phyloP scores from a whole-genome alignment of 2,888 invertebrate species.

The Drosophila merina region DNA sequence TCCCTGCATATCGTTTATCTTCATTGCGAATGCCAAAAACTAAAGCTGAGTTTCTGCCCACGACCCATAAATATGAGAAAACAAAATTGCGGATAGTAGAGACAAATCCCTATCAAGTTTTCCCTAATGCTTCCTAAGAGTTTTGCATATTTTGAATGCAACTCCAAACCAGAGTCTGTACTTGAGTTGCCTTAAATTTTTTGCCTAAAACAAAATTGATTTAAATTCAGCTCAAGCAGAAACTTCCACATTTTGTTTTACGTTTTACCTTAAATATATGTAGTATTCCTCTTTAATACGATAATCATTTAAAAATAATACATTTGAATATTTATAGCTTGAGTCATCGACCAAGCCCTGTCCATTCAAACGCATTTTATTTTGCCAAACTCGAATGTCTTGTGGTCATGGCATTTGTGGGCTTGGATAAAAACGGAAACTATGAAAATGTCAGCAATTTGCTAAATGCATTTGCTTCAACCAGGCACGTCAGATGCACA shows the following conservation, averaged over 20 bases:
- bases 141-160: slow-evolving; percentile 73
- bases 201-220: too few species aligned
- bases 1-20: slow-evolving; percentile 80
- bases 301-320: not conserved
- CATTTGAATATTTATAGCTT: slow-evolving; percentile 3
- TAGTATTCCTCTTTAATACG: not conserved
- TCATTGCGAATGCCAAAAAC: slow-evolving; percentile 76
- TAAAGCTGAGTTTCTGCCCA: slow-evolving; percentile 55
- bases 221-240: too few species aligned
- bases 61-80: slow-evolving; percentile 66
- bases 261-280: not conserved
- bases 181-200: slow-evolving; percentile 6
- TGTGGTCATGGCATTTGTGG: slow-evolving; percentile 52
- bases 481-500: slow-evolving; percentile 19
- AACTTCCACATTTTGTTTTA: not conserved
- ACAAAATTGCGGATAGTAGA: slow-evolving; percentile 22
- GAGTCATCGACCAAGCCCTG: slow-evolving; percentile 20
- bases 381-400: slow-evolving; percentile 41
- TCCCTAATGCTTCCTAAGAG: slow-evolving; percentile 71
- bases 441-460: slow-evolving; percentile 58
- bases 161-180: slow-evolving; percentile 8
- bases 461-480: slow-evolving; percentile 57
- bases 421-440: slow-evolving; percentile 38
- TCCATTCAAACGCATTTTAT: slow-evolving; percentile 20
- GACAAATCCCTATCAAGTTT: slow-evolving; percentile 47